Conservation (phyloP, 1,140 invertebrate genomes). For the Habropoda laboriosa region DNA sequence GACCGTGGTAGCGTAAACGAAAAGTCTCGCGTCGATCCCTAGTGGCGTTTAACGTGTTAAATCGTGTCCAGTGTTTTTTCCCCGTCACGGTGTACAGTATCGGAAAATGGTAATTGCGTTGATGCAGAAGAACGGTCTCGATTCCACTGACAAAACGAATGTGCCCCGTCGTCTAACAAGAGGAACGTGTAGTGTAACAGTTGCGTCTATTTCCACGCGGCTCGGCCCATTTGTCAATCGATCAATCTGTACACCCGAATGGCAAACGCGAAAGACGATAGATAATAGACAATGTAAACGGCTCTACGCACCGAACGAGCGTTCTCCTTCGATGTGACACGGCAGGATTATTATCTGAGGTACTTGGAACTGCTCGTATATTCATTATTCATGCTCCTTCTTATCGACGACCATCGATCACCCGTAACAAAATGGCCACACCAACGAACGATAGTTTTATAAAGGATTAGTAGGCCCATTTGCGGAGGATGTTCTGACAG, state of each 20-base stretch:
- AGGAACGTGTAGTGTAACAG: constrained; percentile 41
- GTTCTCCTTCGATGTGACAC: constrained; percentile 54
- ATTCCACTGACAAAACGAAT: constrained; percentile 22
- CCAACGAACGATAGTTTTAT: background rate
- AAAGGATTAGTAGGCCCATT: background rate
- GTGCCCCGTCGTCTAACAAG: constrained; percentile 30
- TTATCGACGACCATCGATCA: constrained; percentile 53
- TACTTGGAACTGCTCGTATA: constrained; percentile 50
- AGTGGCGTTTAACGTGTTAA: no score
- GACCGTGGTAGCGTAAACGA: no score
- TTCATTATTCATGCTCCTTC: constrained; percentile 56
- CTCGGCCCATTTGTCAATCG: constrained; percentile 53
- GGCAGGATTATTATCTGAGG: constrained; percentile 56
- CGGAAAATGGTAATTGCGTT: constrained; percentile 26
- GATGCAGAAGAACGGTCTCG: constrained; percentile 17
- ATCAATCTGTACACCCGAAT: constrained; percentile 35
- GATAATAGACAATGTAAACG: constrained; percentile 53
- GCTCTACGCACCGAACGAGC: constrained; percentile 2
- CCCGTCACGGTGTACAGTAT: background rate
- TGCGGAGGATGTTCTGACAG: background rate
- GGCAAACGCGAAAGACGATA: background rate
- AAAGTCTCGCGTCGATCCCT: no score
- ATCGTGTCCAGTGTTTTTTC: background rate
- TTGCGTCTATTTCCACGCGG: constrained; percentile 46
- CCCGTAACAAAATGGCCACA: constrained; percentile 8